Conservation (phyloP, 2,113 vertebrate genomes). For the Vimba vimba region DNA sequence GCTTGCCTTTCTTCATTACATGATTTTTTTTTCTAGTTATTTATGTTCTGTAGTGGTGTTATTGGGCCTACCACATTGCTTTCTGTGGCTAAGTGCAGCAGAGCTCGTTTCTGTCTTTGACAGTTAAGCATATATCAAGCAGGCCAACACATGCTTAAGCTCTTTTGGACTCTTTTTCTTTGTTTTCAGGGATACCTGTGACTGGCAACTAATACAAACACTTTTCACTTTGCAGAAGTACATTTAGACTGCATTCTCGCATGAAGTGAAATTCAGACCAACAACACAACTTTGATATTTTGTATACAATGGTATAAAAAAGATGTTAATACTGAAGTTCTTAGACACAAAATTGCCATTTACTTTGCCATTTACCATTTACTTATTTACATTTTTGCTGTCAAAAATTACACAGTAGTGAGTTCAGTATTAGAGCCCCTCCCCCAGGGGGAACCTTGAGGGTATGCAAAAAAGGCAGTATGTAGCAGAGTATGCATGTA, state of each 20-base stretch:
- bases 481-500: no score
- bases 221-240: neutral
- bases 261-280: neutral
- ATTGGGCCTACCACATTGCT: neutral
- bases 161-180: neutral
- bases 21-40: neutral
- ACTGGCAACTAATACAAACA: neutral
- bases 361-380: no score
- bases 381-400: neutral
- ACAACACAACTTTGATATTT: neutral
- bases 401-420: neutral
- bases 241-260: neutral
- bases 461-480: no score
- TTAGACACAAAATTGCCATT: neutral
- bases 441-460: neutral
- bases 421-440: neutral
- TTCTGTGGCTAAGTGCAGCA: neutral
- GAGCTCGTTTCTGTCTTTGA: neutral
- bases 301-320: neutral
- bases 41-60: neutral
- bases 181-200: neutral
- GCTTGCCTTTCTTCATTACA: neutral
- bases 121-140: neutral
- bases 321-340: neutral
- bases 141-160: neutral